phyloP scores from a whole-genome alignment of 2,113 vertebrate genomes.

The Nipponia nippon region DNA sequence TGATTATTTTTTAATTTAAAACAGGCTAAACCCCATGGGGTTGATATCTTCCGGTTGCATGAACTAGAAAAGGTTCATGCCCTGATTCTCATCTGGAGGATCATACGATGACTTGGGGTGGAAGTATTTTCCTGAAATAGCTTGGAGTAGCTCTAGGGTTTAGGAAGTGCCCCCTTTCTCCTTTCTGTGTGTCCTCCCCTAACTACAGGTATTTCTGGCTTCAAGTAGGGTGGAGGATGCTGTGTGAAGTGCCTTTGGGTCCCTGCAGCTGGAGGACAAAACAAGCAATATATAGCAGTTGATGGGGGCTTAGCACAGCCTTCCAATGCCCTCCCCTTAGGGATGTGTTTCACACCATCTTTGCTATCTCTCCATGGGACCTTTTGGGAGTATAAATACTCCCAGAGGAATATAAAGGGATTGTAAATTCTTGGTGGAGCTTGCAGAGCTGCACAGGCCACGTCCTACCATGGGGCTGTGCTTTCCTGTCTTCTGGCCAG shows the following conservation, averaged over 20 bases:
- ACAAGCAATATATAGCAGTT: neutral
- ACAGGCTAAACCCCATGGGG: neutral
- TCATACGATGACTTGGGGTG: neutral
- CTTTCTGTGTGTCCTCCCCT: neutral
- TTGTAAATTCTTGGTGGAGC: neutral
- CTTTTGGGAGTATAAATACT: neutral
- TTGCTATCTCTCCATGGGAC: neutral
- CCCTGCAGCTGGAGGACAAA: neutral
- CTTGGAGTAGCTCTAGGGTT: neutral
- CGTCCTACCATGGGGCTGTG: accelerated
- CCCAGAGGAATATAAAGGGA: neutral
- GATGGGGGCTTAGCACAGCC: neutral
- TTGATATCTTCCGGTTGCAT: neutral
- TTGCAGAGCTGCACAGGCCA: neutral
- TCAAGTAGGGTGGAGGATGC: neutral
- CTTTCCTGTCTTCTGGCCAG: neutral
- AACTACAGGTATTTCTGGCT: neutral
- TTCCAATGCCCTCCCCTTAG: neutral
- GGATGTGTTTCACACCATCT: neutral
- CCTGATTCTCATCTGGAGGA: neutral
- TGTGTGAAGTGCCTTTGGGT: neutral
- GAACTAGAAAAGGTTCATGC: neutral
- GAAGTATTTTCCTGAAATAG: neutral
- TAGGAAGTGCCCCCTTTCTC: neutral
- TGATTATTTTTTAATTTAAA: neutral